A percentile compares a stretch with the other conserved stretches of the same genome.
These are phyloP conservation scores for Leontopithecus rosalia DNA, from an alignment of 2,797 vertebrate species.

Conservation along the genomic window DNA sequence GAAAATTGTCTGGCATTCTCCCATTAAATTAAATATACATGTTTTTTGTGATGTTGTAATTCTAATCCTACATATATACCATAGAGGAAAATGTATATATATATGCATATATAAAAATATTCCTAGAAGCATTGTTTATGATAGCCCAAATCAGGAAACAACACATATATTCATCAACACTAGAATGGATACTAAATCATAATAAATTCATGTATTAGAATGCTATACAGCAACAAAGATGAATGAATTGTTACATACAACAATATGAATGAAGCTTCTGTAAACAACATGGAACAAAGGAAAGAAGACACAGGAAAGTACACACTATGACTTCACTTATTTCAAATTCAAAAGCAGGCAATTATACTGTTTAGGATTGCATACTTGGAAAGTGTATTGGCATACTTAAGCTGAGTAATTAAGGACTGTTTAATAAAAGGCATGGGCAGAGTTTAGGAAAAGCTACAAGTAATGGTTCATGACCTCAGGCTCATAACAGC, in stretches of 20 bases:
- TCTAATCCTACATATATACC: background rate
- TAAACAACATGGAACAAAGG: background rate
- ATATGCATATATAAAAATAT: background rate
- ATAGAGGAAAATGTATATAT: background rate
- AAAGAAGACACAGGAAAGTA: background rate
- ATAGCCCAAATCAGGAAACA: background rate
- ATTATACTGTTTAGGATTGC: background rate
- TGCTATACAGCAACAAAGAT: background rate
- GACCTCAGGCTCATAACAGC: background rate
- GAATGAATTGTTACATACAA: background rate
- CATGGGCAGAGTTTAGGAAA: background rate
- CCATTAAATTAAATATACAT: background rate
- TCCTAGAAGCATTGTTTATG: background rate
- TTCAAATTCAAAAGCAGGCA: background rate
- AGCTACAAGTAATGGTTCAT: background rate
- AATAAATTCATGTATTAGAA: background rate
- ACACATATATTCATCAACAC: background rate
- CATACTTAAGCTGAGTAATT: background rate
- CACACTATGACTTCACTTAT: background rate
- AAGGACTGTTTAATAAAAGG: background rate
- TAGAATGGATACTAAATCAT: background rate
- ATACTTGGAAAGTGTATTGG: background rate
- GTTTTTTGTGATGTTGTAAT: background rate
- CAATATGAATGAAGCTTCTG: background rate
- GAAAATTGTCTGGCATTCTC: background rate